Base-by-base conservation (phyloP, 2,888 invertebrate species). In the Cantharis nigra region DNA sequence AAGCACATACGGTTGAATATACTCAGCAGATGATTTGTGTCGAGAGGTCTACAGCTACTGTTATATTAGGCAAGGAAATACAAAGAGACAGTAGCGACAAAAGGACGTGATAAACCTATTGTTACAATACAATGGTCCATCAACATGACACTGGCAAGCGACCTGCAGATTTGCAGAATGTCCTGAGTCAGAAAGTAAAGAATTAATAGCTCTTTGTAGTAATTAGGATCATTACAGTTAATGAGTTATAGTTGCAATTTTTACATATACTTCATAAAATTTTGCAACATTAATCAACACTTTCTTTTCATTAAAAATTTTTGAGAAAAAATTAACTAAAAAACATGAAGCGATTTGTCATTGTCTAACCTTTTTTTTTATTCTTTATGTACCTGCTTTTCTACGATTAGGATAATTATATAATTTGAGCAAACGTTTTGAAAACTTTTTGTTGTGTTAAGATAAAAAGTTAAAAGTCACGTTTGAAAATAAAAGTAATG, bases 81-180 rank as follows among this genome's bases (percentile, higher is more conserved):
- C 85, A 85, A 85, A 83, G 84, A 85, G 84, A 83, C 84, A 84
- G 80, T 81, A 82, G 77, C 82, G 83, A 87, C 87, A 87, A 87
- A 86, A 83, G 86, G 82, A 81, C 84, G 84, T 87, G 87, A 87
- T 87, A 87, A 87, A 86, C 85, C 86, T 84, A 87, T 87, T 87
- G 87, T 87, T 83, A 83, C 83, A 76, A 81, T 83, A 87, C 87
- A 87, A 87, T 87, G 86, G 87, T 87, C 87, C 85, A 87, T 87
- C 87, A 87, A 85, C 86, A 85, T 86, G 85, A 86, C 86, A 86
- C 85, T 84, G 83, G 80, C 86, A 85, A 85, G 80, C 82, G 81
- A 83, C 83, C 82, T 82, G 82, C 80, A 81, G 79, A 70, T 79
- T 76, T 74, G 76, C 71, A 33, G 75, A 63, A 72, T 78, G 72